Base-by-base conservation (phyloP, 30 jellyfish, hydroid and myxozoan species). In the Aurelia sp. region DNA sequence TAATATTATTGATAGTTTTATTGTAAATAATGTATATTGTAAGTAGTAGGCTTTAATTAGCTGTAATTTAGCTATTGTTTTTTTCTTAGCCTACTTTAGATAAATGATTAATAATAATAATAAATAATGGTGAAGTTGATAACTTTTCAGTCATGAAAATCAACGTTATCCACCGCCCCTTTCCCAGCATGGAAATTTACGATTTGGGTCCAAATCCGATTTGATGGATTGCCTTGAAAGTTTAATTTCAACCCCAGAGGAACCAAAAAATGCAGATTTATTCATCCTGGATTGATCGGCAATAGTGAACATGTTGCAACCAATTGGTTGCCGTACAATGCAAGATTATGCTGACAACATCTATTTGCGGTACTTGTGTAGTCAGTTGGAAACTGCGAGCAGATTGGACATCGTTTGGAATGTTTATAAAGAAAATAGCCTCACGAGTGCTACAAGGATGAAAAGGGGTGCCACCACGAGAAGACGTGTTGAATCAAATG, bases 401-500 rank as follows among this genome's bases (percentile, higher is more conserved):
- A 40, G 85, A n/a, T 24, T 74, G 16, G 85, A 74, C 40, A 74
- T 74, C 62, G 52, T 55, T 17, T 74, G 85, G 85, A 74, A 74
- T 31, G 52, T 35, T 9, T 74, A 55, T 50, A 18, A 18, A 1
- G 21, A 17, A 51, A 33, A 50, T 11, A 55, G 52, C 22, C 47
- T 74, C 22, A 68, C 1, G 24, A 16, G 30, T 13, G 30, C 13
- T 16, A 31, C 85, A 17, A 5, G 85, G 6, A 21, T 40, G n/a
- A 74, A 74, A 50, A 18, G 85, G 16, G 40, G 85, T 8, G 6
- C n/a, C 2, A 74, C 9, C 44, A 35, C 44, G 4, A 35, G 44
- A 35, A 19, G 85, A 74, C 61, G 73, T 13, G 85, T 18, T 15
- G 24, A 17, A 35, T 11, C 75, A 57, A 10, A 8, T 18, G 62